Percentiles rank a stretch among this genome's conserved stretches.
Conservation (phyloP, 2,797 vertebrate genomes). For the Podargus strigoides region DNA sequence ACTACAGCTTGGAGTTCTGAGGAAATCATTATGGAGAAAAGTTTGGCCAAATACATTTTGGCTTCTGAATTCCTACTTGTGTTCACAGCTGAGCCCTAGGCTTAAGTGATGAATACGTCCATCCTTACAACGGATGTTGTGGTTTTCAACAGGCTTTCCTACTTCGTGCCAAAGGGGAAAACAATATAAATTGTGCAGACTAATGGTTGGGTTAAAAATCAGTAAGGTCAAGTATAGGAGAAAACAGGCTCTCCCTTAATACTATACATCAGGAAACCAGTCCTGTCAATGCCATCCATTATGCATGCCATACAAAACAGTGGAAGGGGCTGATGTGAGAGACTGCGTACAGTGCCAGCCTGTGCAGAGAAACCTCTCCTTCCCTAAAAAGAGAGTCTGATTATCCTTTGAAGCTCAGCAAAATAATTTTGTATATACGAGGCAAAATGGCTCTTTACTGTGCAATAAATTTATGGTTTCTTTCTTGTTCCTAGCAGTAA, state of each 20-base stretch:
- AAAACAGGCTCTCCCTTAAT: not conserved
- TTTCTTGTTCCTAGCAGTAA: not conserved
- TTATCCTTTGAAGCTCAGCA: not conserved
- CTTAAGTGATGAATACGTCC: not conserved
- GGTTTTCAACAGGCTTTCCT: slow-evolving; percentile 14
- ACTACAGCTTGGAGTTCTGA: slow-evolving; percentile 12
- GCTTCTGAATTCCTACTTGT: not conserved
- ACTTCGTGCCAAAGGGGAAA: not conserved
- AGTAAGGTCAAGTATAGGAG: not conserved
- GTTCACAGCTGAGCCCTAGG: not conserved
- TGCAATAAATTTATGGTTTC: not conserved
- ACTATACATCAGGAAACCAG: not conserved
- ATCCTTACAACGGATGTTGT: not conserved
- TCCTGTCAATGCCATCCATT: not conserved
- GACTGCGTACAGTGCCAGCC: not conserved
- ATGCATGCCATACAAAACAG: not conserved
- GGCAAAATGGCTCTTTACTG: not conserved
- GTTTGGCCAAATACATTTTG: slow-evolving; percentile 22
- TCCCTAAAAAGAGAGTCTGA: not conserved
- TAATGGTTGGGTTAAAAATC: slow-evolving; percentile 5
- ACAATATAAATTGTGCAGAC: not conserved
- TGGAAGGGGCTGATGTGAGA: not conserved
- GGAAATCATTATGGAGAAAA: not conserved
- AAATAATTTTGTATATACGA: not conserved
- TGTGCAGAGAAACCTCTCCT: not conserved